Base-by-base conservation (phyloP, 1,140 invertebrate genomes). In the Phortica variegata region DNA sequence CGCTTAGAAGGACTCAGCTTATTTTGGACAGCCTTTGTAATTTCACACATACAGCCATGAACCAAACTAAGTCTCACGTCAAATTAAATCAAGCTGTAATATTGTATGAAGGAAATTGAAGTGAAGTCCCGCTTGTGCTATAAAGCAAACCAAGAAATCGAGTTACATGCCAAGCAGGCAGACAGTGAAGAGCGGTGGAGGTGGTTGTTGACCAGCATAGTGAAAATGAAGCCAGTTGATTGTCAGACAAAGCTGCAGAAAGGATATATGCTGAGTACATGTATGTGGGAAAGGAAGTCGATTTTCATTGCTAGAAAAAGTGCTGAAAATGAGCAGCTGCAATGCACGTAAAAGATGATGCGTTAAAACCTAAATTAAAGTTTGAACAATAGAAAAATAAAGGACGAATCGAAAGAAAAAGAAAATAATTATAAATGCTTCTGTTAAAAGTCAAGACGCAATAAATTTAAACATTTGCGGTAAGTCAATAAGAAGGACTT, bases 71-170 rank as follows among this genome's bases (percentile, higher is more conserved):
- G 63, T 68, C 63, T 68, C 63, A 69, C 65, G 63, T 68, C 63
- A 68, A 68, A 68, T 68, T 68, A 68, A 68, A 68, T 68, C 63
- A 68, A 60, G 63, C 49, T 60, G 47, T 68, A 68, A 68, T 68
- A 68, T 26, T 26, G 23, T 26, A 26, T 68, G 68, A 68, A 68
- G 63, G 68, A 68, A 68, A 68, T 68, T 68, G 63, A 68, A 66
- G 63, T 54, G 65, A 68, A 53, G 43, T 68, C 63, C 63, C 63
- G 39, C 68, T 68, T 63, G 63, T 58, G 47, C 63, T 54, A 68
- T 68, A 68, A 68, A 65, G 47, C 54, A 68, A 26, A 38, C 26
- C 38, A 36, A 42, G 23, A 15, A 26, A 34, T 10, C 20, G 44
- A 18, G 43, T 4, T n/a, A 34, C 6, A 34, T 6, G 32, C 5